These are phyloP conservation scores for Hirudinaria manillensis DNA, from an alignment of 2,888 invertebrate genomes.

Conservation along the genomic window DNA sequence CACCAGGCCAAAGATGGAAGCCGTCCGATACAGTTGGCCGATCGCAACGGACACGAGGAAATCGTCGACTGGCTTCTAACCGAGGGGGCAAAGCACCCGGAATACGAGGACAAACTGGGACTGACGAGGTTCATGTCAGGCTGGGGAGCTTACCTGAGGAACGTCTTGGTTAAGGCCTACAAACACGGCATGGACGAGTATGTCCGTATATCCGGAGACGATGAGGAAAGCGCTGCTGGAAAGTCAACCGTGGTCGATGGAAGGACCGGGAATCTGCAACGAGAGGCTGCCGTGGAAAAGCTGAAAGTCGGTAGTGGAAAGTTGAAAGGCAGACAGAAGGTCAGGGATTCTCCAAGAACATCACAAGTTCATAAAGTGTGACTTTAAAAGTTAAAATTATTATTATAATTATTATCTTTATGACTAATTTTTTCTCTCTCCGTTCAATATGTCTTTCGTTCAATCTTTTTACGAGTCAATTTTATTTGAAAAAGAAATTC, in stretches of 20 bases:
- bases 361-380: constrained; percentile 9
- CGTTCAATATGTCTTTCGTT: neutral
- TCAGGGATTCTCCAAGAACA: neutral
- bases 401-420: too few species aligned
- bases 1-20: constrained; percentile 37
- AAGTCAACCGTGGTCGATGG: neutral
- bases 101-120: constrained; percentile 18
- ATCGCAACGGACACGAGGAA: constrained; percentile 41
- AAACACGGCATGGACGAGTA: constrained; percentile 36
- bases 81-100: constrained; percentile 35
- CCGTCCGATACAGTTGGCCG: constrained; percentile 38
- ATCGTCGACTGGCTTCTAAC: constrained; percentile 39
- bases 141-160: constrained; percentile 41
- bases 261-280: neutral
- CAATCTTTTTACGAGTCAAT: too few species aligned
- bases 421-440: neutral
- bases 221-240: neutral
- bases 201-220: constrained; percentile 12
- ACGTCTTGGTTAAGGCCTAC: constrained; percentile 39
- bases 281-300: constrained; percentile 21
- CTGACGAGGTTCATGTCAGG: constrained; percentile 10
- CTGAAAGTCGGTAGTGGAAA: constrained; percentile 1
- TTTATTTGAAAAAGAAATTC: too few species aligned
- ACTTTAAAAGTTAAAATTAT: neutral
- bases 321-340: neutral